phyloP scores from a whole-genome alignment of 1,140 invertebrate genomes.

The Varroa destructor region DNA sequence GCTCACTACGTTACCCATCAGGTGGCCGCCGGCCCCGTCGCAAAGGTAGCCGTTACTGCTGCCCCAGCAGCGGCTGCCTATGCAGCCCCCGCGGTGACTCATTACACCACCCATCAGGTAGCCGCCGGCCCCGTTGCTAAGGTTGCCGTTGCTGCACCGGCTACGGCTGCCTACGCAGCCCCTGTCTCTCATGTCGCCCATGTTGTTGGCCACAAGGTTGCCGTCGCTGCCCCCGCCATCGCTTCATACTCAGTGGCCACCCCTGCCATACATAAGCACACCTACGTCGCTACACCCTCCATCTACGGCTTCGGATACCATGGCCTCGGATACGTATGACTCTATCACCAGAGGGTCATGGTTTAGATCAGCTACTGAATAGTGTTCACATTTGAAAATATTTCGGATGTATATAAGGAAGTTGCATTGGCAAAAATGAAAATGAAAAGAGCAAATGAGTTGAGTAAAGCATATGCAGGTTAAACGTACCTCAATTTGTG shows the following conservation, averaged over 20 bases:
- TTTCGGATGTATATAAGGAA: no score
- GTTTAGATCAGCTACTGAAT: no score
- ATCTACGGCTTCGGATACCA: slow-evolving; percentile 28
- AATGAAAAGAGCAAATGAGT: no score
- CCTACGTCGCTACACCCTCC: slow-evolving; percentile 11
- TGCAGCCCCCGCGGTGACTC: not conserved
- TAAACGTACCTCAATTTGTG: no score
- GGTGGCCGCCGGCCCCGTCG: not conserved
- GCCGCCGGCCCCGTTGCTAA: not conserved
- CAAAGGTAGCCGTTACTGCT: not conserved
- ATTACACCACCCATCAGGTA: no score
- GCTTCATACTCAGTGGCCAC: not conserved
- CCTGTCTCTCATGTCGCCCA: not conserved
- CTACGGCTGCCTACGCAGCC: not conserved
- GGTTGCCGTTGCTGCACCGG: not conserved
- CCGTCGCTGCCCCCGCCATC: slow-evolving; percentile 4
- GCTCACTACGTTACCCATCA: not conserved
- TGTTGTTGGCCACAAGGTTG: not conserved
- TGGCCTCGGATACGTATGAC: not conserved
- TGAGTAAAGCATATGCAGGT: no score
- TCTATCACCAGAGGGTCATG: no score
- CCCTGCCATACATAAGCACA: not conserved
- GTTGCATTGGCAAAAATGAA: no score
- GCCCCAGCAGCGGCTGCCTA: not conserved
- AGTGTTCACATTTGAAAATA: no score